Evolutionary conservation across 2,113 vertebrate genomes (phyloP), one percentile per base, ranked within the genome.

Genomic region (Xenopus borealis): DNA sequence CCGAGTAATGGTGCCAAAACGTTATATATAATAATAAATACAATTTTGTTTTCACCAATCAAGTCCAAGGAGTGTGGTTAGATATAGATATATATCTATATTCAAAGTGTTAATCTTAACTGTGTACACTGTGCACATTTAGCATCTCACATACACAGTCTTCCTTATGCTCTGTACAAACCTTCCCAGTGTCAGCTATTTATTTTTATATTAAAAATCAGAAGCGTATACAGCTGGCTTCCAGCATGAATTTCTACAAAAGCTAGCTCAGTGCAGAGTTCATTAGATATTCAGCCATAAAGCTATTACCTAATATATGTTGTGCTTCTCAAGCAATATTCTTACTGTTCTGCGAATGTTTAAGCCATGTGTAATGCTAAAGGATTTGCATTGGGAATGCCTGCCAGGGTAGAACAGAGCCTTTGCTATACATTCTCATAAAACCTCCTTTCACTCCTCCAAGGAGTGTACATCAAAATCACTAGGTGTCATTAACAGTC

Each of bases 311-410:
- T 69, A 44, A 27, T 44, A 59, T 70, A 45, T 45, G 7, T 6
- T 20, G 19, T 6, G 10, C 50, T 67, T 67, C 63, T 16, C 63
- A 66, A 40, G 33, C 63, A 45, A 47, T 47, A 9, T 45, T 16
- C 18, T 23, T 70, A 12, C 68, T 59, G 27, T 45, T 30, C 33
- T 70, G 53, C 14, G 53, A 53, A 45, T 70, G 30, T 69, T 58
- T 40, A n/a, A 58, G 52, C 52, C 57, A n/a, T 20, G 53, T 20
- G 53, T 59, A 58, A 59, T 59, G 55, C 27, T 45, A 16, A 19
- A 55, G 58, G 68, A 70, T 59, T 70, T 70, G 53, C 55, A 58
- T 59, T 55, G 68, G 9, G 33, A 59, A 53, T 23, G 55, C 14
- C 68, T 58, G 30, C 68, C 68, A 44, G 30, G 12, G 23, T 5